A percentile compares a stretch with the other conserved stretches of the same genome.
Evolutionary conservation across 1,140 invertebrate genomes (phyloP).

Genomic region (Caenorhabditis brenneri): DNA sequence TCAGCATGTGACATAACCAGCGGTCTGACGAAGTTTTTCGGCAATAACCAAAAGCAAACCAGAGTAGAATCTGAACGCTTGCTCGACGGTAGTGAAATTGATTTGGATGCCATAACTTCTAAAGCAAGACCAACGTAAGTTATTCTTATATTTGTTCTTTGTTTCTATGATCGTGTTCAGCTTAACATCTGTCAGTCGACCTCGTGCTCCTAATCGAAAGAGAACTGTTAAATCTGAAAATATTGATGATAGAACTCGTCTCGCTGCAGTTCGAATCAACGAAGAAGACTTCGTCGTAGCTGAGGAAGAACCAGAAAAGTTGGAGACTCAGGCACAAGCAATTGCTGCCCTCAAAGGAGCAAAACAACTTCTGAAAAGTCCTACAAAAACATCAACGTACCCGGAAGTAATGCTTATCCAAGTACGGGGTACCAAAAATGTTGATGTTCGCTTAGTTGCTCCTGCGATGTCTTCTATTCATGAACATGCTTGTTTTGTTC

Average conservation of each 20-base stretch:
- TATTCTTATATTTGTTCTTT: neutral
- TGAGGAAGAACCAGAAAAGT: conserved; percentile 3
- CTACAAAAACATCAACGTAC: conserved; percentile 14
- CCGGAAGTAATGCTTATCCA: conserved; percentile 39
- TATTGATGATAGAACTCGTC: neutral
- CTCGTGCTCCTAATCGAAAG: neutral
- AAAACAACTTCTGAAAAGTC: neutral
- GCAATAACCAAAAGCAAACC: neutral
- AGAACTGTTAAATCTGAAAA: neutral
- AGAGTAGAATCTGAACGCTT: neutral
- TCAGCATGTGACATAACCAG: conserved; percentile 11
- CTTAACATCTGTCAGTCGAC: neutral
- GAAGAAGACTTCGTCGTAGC: neutral
- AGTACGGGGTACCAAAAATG: conserved; percentile 20
- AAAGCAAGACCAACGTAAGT: conserved; percentile 3
- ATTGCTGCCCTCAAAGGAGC: neutral
- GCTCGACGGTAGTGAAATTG: neutral
- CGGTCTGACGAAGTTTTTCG: neutral
- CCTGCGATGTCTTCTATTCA: conserved; percentile 14
- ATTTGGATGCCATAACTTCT: neutral
- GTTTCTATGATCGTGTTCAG: neutral
- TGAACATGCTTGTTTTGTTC: conserved; percentile 10
- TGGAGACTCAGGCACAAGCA: conserved; percentile 22
- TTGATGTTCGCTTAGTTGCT: conserved; percentile 36
- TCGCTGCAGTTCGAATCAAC: neutral